Percentiles rank a stretch among this genome's conserved stretches.
These are phyloP conservation scores for Brachyrhaphis roseni DNA, from an alignment of 2,797 vertebrate species.

Conservation along the genomic window DNA sequence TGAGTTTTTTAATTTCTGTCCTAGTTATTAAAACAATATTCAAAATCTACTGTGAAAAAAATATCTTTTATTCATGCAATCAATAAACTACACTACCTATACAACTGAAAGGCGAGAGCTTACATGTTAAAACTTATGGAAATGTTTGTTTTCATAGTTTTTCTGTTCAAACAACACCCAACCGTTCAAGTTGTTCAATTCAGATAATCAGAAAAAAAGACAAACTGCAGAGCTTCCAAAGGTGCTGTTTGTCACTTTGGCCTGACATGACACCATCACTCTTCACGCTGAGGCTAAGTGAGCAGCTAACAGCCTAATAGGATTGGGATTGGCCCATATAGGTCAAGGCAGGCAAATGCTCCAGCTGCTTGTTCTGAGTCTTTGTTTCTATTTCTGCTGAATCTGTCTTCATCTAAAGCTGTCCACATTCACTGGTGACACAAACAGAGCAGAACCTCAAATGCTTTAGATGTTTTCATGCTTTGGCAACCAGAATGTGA, in stretches of 20 bases:
- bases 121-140: neutral
- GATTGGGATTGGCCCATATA: conserved; percentile 40
- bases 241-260: conserved; percentile 20
- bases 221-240: neutral
- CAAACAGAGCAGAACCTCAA: neutral
- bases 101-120: neutral
- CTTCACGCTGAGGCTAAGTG: conserved; percentile 7
- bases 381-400: neutral
- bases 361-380: neutral
- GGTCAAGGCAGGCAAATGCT: conserved; percentile 21
- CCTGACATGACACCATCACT: conserved; percentile 18
- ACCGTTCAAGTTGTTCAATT: neutral
- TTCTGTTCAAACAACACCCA: neutral
- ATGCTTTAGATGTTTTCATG: neutral
- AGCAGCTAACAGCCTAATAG: conserved; percentile 40
- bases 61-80: neutral
- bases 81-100: neutral
- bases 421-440: neutral
- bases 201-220: neutral
- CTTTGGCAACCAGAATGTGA: neutral
- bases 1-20: neutral
- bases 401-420: neutral
- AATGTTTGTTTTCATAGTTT: neutral
- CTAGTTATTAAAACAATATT: neutral
- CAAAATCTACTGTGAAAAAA: neutral